A percentile compares a stretch with the other conserved stretches of the same genome.
Evolutionary conservation across 2,888 invertebrate species (phyloP).

Genomic region (Cistogaster globosa): DNA sequence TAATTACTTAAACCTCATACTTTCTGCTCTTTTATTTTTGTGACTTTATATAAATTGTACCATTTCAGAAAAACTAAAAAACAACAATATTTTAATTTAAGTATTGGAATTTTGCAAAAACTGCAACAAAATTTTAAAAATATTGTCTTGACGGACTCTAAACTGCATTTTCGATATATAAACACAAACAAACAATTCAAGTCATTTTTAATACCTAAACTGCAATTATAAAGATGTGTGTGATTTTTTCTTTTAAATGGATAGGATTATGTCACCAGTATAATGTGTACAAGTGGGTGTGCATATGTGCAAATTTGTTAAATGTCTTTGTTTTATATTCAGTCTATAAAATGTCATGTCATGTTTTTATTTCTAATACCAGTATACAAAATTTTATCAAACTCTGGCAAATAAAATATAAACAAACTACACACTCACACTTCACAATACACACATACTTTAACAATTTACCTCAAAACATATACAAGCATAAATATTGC

Average conservation of each 20-base stretch:
- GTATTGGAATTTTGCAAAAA: constrained; percentile 45
- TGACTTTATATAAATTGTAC: constrained; percentile 49
- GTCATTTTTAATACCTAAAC: constrained; percentile 24
- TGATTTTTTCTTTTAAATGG: constrained; percentile 48
- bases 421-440: constrained; percentile 1
- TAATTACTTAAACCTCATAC: constrained; percentile 55
- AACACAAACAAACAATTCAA: background rate
- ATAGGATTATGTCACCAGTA: constrained; percentile 66
- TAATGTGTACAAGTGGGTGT: background rate
- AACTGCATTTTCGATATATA: constrained; percentile 41
- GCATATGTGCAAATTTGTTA: background rate
- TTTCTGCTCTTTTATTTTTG: constrained; percentile 9
- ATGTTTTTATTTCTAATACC: constrained; percentile 39
- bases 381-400: constrained; percentile 62
- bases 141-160: constrained; percentile 61
- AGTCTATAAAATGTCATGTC: constrained; percentile 50
- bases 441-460: no score
- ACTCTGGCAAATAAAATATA: constrained; percentile 47
- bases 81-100: constrained; percentile 40
- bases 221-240: constrained; percentile 35
- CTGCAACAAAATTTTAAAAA: constrained; percentile 31
- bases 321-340: constrained; percentile 17
- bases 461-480: background rate
- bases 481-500: background rate
- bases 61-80: background rate